Base-by-base conservation (phyloP, 2,888 invertebrate species). In the Xestia xanthographa region DNA sequence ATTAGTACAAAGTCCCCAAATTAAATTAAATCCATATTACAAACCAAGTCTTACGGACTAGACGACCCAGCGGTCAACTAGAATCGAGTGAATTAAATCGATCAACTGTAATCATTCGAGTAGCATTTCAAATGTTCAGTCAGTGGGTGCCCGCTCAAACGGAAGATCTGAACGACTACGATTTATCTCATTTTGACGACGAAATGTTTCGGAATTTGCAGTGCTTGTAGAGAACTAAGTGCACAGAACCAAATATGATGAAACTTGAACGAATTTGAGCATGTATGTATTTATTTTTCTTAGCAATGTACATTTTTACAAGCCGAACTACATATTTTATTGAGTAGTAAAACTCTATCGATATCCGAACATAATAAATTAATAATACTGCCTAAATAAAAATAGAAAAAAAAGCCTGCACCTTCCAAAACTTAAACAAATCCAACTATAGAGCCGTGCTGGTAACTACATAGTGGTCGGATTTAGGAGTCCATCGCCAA, bases 111-210 rank as follows among this genome's bases (percentile, higher is more conserved):
- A 69, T 76, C 34, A 66, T 82, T 82, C 53, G 34, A 76, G 76
- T 76, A 45, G 62, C 43, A 82, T 82, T 80, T 66, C 53, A 66
- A 69, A 56, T 76, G 60, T 60, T 69, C 65, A 56, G 60, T 82
- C 53, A 48, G 66, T 56, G 26, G 17, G 12, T 45, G 11, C 66
- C 38, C 68, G 45, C 5, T 56, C 53, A 17, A 56, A 76, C 41
- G 68, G 66, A 82, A 79, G 53, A 53, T 67, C 67, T 48, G 75
- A 26, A 79, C 48, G 60, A 69, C 65, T 53, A 6, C 38, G 38
- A 60, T 81, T 60, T 67, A 68, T 65, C 34, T 38, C 50, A 73
- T 62, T 56, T 65, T 67, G 43, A 26, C 26, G 2, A 65, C 22
- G 26, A 58, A 81, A 68, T 68, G 29, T 68, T 75, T 68, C 6